Evolutionary conservation across 2,888 invertebrate species (phyloP).

Genomic region (Pammene fasciana): DNA sequence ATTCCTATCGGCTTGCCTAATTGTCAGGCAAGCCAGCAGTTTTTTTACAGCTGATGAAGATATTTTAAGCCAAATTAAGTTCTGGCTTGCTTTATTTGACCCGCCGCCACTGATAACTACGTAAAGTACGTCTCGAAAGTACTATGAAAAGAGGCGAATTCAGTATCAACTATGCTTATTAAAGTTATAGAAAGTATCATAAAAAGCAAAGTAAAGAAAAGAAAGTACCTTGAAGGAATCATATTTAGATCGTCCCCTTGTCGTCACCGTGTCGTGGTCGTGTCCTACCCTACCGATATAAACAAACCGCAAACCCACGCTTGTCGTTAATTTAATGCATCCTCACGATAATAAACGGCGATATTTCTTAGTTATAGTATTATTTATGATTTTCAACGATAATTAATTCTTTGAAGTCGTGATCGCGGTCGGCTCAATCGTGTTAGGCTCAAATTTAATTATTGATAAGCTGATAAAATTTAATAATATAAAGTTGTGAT

Average conservation of each 20-base stretch:
- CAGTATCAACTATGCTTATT: too few species aligned
- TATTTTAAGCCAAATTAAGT: too few species aligned
- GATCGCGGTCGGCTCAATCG: constrained; percentile 18
- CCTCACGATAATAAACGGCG: constrained; percentile 21
- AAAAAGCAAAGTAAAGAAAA: too few species aligned
- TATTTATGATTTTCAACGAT: constrained; percentile 28
- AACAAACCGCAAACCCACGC: constrained; percentile 18
- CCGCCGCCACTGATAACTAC: too few species aligned
- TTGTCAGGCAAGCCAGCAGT: too few species aligned
- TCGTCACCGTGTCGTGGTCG: neutral
- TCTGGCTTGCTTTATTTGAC: too few species aligned
- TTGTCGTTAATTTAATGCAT: constrained; percentile 28
- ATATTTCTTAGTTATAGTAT: constrained; percentile 31
- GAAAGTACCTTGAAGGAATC: too few species aligned
- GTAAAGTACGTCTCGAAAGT: too few species aligned
- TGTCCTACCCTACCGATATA: neutral
- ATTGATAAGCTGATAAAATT: constrained; percentile 19
- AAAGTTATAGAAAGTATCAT: too few species aligned
- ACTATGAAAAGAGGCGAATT: too few species aligned
- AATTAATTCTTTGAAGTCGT: constrained; percentile 32
- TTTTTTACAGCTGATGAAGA: too few species aligned
- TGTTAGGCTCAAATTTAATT: constrained; percentile 25
- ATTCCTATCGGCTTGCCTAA: too few species aligned
- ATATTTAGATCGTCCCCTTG: neutral
- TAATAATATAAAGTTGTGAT: constrained; percentile 25